phyloP scores from a whole-genome alignment of 2,888 invertebrate genomes.

The Polyommatus iphigenia region DNA sequence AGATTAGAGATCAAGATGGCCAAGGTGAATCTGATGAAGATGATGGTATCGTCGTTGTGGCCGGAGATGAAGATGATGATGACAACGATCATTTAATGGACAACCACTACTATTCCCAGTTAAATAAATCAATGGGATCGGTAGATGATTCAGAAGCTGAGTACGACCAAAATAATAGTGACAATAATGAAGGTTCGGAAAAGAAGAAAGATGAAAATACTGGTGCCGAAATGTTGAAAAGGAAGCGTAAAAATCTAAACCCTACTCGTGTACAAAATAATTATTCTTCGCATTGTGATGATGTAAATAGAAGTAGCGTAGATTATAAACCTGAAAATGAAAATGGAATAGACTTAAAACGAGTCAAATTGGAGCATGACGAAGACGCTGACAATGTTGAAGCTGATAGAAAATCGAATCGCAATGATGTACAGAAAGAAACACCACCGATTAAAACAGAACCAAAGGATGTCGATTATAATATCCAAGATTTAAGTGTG shows the following conservation, averaged over 20 bases:
- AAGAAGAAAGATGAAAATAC: conserved; percentile 73
- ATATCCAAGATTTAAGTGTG: conserved; percentile 60
- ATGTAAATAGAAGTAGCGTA: conserved; percentile 49
- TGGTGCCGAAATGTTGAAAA: conserved; percentile 83
- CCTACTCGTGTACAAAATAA: conserved; percentile 88
- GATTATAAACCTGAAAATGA: conserved; percentile 54
- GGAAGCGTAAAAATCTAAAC: conserved; percentile 94
- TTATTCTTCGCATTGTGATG: conserved; percentile 49
- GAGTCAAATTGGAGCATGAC: conserved; percentile 58
- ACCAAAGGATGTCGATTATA: conserved; percentile 52
- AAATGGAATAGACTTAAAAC: conserved; percentile 61
- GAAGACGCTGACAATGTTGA: conserved; percentile 41
- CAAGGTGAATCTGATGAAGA: conserved; percentile 86
- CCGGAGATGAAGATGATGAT: conserved; percentile 88
- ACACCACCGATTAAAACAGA: conserved; percentile 55
- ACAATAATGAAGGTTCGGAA: conserved; percentile 62
- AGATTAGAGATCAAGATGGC: conserved; percentile 80
- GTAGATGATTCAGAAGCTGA: conserved; percentile 71
- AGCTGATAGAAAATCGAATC: conserved; percentile 45
- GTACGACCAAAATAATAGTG: conserved; percentile 70
- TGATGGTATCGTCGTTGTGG: conserved; percentile 89
- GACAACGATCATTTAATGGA: conserved; percentile 79
- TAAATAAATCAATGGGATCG: conserved; percentile 67
- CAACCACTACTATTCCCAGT: conserved; percentile 67
- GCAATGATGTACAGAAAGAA: conserved; percentile 61